These are phyloP conservation scores for Falcunculus frontatus DNA, from an alignment of 2,113 vertebrate species.

Conservation along the genomic window DNA sequence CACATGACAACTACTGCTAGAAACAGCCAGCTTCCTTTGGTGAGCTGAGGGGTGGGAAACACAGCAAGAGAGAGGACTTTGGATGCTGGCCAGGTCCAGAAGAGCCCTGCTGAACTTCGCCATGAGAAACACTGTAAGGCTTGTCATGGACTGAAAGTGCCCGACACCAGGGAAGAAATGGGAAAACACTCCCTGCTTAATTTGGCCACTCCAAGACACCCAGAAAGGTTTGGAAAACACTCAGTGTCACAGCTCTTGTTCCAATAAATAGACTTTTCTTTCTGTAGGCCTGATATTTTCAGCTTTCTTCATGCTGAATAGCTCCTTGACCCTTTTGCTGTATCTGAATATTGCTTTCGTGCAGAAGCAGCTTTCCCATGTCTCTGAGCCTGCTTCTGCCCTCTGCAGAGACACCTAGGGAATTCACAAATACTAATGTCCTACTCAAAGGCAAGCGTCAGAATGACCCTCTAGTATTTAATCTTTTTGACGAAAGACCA, in stretches of 20 bases:
- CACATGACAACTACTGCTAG: neutral
- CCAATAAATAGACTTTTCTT: neutral
- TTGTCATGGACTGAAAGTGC: rapidly evolving
- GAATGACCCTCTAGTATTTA: neutral
- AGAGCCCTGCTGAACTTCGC: neutral
- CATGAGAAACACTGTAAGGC: neutral
- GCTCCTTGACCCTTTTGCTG: neutral
- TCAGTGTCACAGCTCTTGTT: neutral
- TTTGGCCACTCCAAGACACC: neutral
- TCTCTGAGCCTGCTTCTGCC: neutral
- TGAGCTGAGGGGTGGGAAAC: neutral
- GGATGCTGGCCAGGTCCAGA: neutral
- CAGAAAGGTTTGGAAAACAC: neutral
- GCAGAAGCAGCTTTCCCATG: neutral
- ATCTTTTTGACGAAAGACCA: neutral
- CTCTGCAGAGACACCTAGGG: rapidly evolving
- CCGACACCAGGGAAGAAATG: neutral
- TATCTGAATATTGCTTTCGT: neutral
- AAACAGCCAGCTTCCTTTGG: neutral
- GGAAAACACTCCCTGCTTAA: neutral
- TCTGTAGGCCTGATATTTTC: neutral
- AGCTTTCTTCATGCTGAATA: neutral
- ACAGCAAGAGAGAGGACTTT: neutral
- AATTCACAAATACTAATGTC: neutral
- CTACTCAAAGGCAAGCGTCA: neutral